These are phyloP conservation scores for Myrmecobius fasciatus DNA, from an alignment of 2,113 vertebrate species.

Conservation along the genomic window DNA sequence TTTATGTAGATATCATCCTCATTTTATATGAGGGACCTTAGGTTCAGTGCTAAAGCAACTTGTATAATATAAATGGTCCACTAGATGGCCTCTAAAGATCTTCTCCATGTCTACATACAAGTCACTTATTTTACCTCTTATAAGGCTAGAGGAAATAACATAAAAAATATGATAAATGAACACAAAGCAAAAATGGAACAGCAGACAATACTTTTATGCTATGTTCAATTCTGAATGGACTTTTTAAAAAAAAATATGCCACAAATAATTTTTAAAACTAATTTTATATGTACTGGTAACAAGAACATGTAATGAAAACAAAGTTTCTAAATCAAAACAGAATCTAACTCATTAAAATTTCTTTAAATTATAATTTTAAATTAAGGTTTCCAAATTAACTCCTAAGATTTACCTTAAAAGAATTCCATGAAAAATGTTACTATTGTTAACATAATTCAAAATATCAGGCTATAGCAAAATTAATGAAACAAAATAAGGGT, in stretches of 20 bases:
- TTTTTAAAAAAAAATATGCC: not conserved
- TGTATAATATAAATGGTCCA: not conserved
- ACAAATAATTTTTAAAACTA: not conserved
- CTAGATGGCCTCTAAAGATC: not conserved
- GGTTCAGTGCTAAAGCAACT: not conserved
- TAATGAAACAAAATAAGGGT: not conserved
- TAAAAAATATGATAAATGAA: not conserved
- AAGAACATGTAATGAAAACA: not conserved
- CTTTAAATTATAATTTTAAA: not conserved
- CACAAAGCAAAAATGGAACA: not conserved
- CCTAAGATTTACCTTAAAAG: not conserved
- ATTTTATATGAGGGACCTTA: not conserved
- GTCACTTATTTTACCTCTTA: not conserved
- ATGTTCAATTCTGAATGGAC: not conserved
- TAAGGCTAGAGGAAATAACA: not conserved
- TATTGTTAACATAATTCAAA: not conserved
- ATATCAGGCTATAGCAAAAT: not conserved
- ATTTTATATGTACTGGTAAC: not conserved
- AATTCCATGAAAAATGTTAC: not conserved
- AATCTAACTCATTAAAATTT: not conserved
- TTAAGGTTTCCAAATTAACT: not conserved
- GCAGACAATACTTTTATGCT: not conserved
- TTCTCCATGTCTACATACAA: not conserved
- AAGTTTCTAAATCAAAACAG: not conserved
- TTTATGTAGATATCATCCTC: not conserved